Conservation (phyloP, 2,113 vertebrate genomes). For the Cisticola juncidis region DNA sequence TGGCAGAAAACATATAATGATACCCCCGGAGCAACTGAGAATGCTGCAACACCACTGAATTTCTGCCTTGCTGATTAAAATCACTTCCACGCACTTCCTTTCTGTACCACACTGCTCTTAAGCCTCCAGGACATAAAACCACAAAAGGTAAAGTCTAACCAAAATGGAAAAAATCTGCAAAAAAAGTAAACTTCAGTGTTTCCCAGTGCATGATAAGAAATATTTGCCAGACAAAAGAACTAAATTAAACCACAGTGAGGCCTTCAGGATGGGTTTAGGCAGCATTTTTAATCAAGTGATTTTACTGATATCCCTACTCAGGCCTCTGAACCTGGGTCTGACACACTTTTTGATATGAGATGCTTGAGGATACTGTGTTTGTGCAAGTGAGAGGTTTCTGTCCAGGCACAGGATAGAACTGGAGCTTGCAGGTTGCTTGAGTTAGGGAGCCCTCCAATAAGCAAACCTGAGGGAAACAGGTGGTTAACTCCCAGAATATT, state of each 20-base stretch:
- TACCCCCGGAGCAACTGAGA: background rate
- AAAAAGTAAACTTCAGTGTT: fast-evolving
- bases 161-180: background rate
- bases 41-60: background rate
- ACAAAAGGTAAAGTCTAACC: background rate
- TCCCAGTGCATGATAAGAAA: background rate
- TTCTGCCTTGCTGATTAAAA: background rate
- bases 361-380: background rate
- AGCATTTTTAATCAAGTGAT: fast-evolving
- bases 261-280: background rate
- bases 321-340: background rate
- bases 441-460: background rate
- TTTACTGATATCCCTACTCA: background rate
- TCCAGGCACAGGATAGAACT: fast-evolving
- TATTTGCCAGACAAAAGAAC: background rate
- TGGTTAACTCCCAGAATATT: background rate
- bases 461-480: fast-evolving
- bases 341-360: background rate
- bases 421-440: fast-evolving
- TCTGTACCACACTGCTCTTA: background rate
- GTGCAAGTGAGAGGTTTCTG: background rate
- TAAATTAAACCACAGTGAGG: background rate
- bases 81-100: background rate
- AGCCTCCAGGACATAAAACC: background rate
- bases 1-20: background rate